A percentile compares a stretch with the other conserved stretches of the same genome.
These are phyloP conservation scores for Siniperca scherzeri DNA, from an alignment of 2,797 vertebrate species.

Conservation along the genomic window DNA sequence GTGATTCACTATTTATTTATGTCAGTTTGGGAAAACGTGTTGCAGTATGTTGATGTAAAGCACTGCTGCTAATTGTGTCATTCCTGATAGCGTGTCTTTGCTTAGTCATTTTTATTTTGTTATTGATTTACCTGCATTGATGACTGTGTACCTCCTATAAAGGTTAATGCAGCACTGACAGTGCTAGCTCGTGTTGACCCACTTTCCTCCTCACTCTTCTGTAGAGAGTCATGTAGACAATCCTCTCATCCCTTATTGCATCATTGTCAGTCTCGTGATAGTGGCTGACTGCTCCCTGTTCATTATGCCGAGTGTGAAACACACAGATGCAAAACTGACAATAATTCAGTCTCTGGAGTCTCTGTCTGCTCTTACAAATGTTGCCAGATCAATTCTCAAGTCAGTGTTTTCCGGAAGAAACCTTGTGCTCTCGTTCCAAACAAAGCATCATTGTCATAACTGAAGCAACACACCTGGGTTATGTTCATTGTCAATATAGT, in stretches of 20 bases:
- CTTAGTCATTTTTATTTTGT: neutral
- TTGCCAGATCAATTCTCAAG: conserved; percentile 34
- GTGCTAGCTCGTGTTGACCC: conserved; percentile 39
- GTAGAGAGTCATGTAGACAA: conserved; percentile 27
- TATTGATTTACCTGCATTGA: conserved; percentile 11
- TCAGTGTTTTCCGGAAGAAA: conserved; percentile 38
- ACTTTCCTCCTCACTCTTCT: conserved; percentile 47
- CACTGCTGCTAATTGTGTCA: neutral
- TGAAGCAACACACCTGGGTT: conserved; percentile 1
- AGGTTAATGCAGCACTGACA: conserved; percentile 23
- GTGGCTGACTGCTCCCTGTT: conserved; percentile 36
- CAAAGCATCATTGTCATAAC: conserved; percentile 1
- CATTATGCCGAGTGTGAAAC: conserved; percentile 18
- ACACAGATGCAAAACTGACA: conserved; percentile 18
- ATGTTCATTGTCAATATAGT: neutral
- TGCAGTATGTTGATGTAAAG: neutral
- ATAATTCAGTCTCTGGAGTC: conserved; percentile 13
- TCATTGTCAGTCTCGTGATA: conserved; percentile 41
- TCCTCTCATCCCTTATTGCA: conserved; percentile 24
- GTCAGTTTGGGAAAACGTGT: neutral
- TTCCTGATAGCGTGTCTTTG: conserved; percentile 2
- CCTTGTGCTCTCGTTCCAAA: conserved; percentile 28
- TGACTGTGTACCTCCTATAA: conserved; percentile 33
- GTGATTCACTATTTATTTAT: conserved; percentile 77
- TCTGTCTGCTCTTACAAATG: conserved; percentile 20